A percentile compares a stretch with the other conserved stretches of the same genome.
These are phyloP conservation scores for Bovichtus variegatus DNA, from an alignment of 2,797 vertebrate genomes.

Conservation along the genomic window DNA sequence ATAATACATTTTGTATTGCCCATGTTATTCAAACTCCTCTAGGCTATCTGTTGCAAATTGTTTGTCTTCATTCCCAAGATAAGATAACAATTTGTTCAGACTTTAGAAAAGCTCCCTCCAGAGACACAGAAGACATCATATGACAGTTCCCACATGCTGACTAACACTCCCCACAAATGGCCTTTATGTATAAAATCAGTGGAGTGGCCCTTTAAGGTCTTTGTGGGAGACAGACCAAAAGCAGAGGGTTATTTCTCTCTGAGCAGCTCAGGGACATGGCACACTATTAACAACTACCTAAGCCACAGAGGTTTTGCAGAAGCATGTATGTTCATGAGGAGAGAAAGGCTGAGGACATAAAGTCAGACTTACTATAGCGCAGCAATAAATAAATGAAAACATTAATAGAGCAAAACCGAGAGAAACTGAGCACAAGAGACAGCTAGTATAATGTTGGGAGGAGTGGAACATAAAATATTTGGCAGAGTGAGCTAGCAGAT, in stretches of 20 bases:
- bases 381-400: background rate
- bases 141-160: background rate
- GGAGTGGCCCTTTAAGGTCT: background rate
- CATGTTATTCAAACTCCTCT: background rate
- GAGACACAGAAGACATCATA: background rate
- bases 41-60: background rate
- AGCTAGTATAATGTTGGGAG: background rate
- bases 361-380: background rate
- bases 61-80: background rate
- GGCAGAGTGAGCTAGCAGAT: slow-evolving; percentile 5
- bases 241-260: slow-evolving; percentile 7
- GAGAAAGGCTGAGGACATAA: background rate
- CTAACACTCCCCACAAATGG: background rate
- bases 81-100: background rate
- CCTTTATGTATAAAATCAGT: background rate
- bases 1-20: background rate
- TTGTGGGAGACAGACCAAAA: background rate
- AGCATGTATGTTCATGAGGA: background rate
- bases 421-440: slow-evolving; percentile 19
- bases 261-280: slow-evolving; percentile 21
- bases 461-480: slow-evolving; percentile 1
- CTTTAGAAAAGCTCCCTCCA: background rate
- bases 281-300: slow-evolving; percentile 23
- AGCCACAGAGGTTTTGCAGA: background rate
- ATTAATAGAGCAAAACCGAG: background rate